These are phyloP conservation scores for Drosophila sulfurigaster DNA, from an alignment of 1,140 invertebrate genomes.

Conservation along the genomic window DNA sequence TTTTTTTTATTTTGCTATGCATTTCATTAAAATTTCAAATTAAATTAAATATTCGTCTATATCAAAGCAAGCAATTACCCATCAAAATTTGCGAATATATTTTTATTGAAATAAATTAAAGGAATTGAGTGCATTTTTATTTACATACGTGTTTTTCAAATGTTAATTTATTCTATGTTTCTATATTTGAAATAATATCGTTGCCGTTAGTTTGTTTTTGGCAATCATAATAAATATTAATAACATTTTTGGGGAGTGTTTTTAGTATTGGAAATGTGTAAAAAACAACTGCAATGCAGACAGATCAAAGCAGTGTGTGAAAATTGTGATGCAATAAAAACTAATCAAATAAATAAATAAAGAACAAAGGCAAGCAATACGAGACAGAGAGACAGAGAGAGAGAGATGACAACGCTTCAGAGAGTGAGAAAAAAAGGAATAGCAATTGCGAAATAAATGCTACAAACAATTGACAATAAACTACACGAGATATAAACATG, in stretches of 20 bases:
- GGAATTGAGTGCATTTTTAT: neutral
- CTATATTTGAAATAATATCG: neutral
- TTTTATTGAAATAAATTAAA: neutral
- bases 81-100: no score
- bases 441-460: constrained; percentile 63
- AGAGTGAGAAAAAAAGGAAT: constrained; percentile 40
- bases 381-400: neutral
- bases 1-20: no score
- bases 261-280: constrained; percentile 5
- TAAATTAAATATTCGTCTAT: no score
- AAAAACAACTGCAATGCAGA: constrained; percentile 34
- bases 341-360: constrained; percentile 54
- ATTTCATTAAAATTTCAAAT: no score
- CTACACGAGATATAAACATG: constrained; percentile 53
- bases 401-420: neutral
- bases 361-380: constrained; percentile 5
- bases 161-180: neutral
- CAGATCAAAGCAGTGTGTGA: constrained; percentile 12
- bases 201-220: constrained; percentile 3
- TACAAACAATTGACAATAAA: constrained; percentile 60
- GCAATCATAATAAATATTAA: constrained; percentile 5
- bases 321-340: constrained; percentile 46
- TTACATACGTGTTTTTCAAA: neutral
- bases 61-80: no score
- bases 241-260: constrained; percentile 1